Evolutionary conservation across 2,113 vertebrate species (phyloP).

Genomic region (Mellivora capensis): DNA sequence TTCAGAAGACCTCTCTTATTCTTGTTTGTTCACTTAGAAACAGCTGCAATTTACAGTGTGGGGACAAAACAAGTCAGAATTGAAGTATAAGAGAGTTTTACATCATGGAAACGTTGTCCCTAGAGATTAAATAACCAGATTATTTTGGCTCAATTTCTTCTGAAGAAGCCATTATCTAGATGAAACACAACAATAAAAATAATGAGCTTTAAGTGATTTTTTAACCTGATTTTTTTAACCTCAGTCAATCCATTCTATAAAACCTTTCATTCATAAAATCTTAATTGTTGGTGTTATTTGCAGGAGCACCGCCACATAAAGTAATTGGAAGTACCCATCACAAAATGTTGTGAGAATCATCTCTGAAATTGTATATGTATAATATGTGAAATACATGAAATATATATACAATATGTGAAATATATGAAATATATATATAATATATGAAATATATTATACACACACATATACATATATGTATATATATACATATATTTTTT

Average conservation of each 20-base stretch:
- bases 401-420: no score
- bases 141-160: neutral
- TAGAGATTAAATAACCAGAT: neutral
- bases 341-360: neutral
- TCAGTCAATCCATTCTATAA: neutral
- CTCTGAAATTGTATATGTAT: no score
- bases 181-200: neutral
- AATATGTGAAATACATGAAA: no score
- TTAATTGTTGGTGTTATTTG: neutral
- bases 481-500: neutral
- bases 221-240: no score
- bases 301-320: neutral
- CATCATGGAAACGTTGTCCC: neutral
- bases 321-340: neutral
- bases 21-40: neutral
- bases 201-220: neutral
- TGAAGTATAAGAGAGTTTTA: neutral
- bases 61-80: neutral
- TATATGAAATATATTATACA: no score
- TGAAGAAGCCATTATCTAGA: neutral
- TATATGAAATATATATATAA: no score
- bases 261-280: neutral
- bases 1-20: neutral
- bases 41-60: neutral
- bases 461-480: neutral